phyloP scores from a whole-genome alignment of 2,113 vertebrate species.

The Damaliscus lunatus region DNA sequence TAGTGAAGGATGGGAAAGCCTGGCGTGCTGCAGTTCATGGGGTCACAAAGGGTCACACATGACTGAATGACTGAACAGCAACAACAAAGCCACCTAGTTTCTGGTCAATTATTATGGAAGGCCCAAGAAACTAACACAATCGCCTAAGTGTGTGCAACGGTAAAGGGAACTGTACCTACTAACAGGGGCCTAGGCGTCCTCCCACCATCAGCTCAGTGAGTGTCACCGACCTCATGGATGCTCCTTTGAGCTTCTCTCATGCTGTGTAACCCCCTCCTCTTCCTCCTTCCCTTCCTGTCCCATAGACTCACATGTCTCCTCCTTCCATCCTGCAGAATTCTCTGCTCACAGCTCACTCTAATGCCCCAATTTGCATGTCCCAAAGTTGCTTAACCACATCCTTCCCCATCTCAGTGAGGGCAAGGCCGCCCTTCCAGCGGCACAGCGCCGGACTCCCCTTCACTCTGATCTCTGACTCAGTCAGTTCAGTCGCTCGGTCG shows the following conservation, averaged over 20 bases:
- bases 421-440: not conserved
- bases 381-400: not conserved
- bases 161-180: not conserved
- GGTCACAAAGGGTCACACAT: not conserved
- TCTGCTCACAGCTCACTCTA: not conserved
- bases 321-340: not conserved
- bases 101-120: not conserved
- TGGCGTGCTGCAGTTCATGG: not conserved
- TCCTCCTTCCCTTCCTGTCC: not conserved
- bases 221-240: no score
- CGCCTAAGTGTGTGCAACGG: fast-evolving
- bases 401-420: not conserved
- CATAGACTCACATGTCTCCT: not conserved
- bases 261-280: not conserved
- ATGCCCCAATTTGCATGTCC: not conserved
- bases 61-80: not conserved
- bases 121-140: not conserved
- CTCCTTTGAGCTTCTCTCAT: not conserved
- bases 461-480: not conserved
- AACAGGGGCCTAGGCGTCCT: not conserved
- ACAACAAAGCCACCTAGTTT: not conserved
- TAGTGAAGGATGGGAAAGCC: not conserved
- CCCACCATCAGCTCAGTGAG: not conserved
- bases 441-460: not conserved
- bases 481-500: not conserved